Evolutionary conservation across 2,113 vertebrate species (phyloP), one percentile per base, ranked within the genome.

Genomic region (Cyanocitta stelleri): DNA sequence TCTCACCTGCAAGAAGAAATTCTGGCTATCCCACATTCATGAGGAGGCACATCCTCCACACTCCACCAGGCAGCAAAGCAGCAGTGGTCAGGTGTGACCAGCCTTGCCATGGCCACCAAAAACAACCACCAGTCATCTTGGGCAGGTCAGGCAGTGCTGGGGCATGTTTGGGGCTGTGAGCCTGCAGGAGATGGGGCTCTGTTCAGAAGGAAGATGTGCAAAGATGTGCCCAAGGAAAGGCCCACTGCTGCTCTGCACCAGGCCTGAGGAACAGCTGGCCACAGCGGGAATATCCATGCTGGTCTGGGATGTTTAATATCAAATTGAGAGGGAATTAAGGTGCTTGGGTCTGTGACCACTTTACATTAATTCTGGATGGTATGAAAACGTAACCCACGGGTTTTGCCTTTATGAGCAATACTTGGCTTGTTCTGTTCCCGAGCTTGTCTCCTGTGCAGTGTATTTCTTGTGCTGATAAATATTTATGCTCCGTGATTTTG

Each of bases 381-480:
- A 68, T 33, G n/a, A 72, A 93, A 93, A 81, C 7, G 0, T 84
- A 85, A 82, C 79, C 39, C 4, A 0, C 41, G 64, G 80, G 3
- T 81, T 95, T 90, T 89, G 73, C 46, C 92, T 96, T 89, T 87
- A 68, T 89, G 87, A 94, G 94, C 88, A 87, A 73, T 61, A 79
- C 33, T 93, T 85, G 86, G 80, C 80, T 92, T 81, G 55, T 54
- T 85, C 83, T 68, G 61, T 61, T 92, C 83, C 83, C 0, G 5
- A 90, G 95, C 84, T 84, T 89, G 93, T 96, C 92, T 96, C 89
- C 80, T 62, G 61, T 89, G 93, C 90, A 91, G 73, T 37, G 46
- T 90, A 79, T 96, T 97, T 87, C 89, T 96, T 94, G 68, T 79
- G 85, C 96, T 93, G 92, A 94, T 96, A 97, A 96, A 96, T 97